Base-by-base conservation (phyloP, 1,140 invertebrate genomes). In the Drosophila serrata region DNA sequence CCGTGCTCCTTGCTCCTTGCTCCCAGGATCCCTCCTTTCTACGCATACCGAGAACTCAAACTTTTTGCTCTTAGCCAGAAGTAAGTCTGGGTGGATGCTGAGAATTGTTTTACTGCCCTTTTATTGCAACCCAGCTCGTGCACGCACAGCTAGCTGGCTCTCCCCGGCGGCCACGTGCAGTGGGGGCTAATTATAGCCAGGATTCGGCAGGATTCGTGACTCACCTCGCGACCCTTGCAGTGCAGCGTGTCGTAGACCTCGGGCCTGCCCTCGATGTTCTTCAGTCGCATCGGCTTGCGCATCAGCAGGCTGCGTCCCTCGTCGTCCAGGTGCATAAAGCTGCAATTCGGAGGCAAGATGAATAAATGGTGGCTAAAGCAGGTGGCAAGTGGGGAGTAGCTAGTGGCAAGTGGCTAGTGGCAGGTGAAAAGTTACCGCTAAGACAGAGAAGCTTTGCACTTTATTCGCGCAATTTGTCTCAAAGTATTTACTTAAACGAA, bases 211-310 rank as follows among this genome's bases (percentile, higher is more conserved):
- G 17, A 70, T 57, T 84, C 76, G 80, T 84, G 84, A 90, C 85
- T 93, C 91, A 95, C 95, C 93, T 94, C 94, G 4, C 91, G 93
- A 58, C 93, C 93, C 79, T 93, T 94, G 15, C 93, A 82, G 84
- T 95, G 94, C 63, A 95, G 81, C 17, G 94, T 94, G 84, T 96
- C 95, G 69, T 95, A 95, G 2, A 94, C 94, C 73, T 95, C 95
- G 12, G 94, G 94, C 86, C 94, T 94, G 42, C 94, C 93, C 61
- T 93, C 92, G 15, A 95, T 90, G 92, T 95, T 95, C 80, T 94
- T 93, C 27, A 95, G 86, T 56, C 95, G 94, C 19, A 95, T 94
- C 5, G 95, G 94, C 79, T 94, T 95, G 55, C 92, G 94, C 58
- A 94, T 93, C 84, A 93, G 58, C 58, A 92, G 55, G 27, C 85